Percentiles rank a stretch among this genome's conserved stretches.
Evolutionary conservation across 2,888 invertebrate genomes (phyloP).

Genomic region (Latrodectus elegans): DNA sequence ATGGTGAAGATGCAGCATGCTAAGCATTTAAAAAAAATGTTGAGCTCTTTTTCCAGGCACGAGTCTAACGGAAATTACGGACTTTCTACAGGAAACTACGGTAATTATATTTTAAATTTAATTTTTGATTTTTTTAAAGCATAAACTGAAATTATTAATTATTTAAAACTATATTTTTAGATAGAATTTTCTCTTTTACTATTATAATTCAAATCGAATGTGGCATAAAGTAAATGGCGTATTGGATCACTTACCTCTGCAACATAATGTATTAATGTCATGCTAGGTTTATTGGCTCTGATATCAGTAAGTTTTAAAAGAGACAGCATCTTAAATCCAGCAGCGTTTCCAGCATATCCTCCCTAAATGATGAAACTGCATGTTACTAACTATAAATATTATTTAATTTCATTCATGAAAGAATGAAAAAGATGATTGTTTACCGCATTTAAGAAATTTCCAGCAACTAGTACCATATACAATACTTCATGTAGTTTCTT

Average conservation of each 20-base stretch:
- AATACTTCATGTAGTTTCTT: constrained; percentile 88
- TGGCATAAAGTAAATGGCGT: background rate
- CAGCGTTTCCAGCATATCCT: constrained; percentile 96
- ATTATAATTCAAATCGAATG: background rate
- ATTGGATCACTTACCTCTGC: constrained; percentile 81
- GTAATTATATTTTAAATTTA: too few species aligned
- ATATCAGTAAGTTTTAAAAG: constrained; percentile 95
- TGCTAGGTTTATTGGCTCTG: constrained; percentile 94
- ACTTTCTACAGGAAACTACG: too few species aligned
- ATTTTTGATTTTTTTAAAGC: too few species aligned
- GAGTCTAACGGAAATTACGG: too few species aligned
- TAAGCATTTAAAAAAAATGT: too few species aligned
- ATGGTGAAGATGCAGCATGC: too few species aligned
- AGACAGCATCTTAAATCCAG: constrained; percentile 94
- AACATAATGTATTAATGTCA: constrained; percentile 96
- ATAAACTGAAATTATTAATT: too few species aligned
- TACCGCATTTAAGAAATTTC: constrained; percentile 95
- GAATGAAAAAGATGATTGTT: constrained; percentile 73
- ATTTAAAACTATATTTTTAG: background rate
- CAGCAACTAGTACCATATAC: constrained; percentile 94
- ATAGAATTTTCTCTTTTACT: background rate
- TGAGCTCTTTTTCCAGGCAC: too few species aligned
- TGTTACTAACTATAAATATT: too few species aligned
- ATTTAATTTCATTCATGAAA: too few species aligned
- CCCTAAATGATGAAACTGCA: constrained; percentile 78